Evolutionary conservation across 2,113 vertebrate species (phyloP).

Genomic region (Egretta garzetta): DNA sequence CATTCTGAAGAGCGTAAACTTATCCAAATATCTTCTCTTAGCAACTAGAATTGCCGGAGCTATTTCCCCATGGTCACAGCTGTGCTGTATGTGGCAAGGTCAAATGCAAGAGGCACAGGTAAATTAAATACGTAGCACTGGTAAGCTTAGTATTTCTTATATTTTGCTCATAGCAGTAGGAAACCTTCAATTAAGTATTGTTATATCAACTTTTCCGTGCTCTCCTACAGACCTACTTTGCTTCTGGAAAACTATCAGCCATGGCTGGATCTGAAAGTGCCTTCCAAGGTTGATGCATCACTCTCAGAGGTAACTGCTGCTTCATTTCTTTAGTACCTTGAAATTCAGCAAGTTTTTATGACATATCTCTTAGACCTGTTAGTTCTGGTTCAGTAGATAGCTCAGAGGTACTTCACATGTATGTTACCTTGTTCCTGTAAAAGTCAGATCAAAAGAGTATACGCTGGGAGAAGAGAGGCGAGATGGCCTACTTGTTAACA

Average conservation of each 20-base stretch:
- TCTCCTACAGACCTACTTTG: slow-evolving; percentile 82
- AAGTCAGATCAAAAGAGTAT: not conserved
- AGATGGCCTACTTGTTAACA: not conserved
- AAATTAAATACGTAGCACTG: not conserved
- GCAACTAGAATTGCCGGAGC: slow-evolving; percentile 83
- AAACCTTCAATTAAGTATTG: not conserved
- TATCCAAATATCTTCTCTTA: slow-evolving; percentile 19
- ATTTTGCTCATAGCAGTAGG: not conserved
- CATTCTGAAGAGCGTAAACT: not conserved
- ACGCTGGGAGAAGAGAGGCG: not conserved
- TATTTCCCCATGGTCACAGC: slow-evolving; percentile 89
- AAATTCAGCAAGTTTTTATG: not conserved
- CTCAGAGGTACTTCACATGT: not conserved
- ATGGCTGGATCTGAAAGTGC: slow-evolving; percentile 92
- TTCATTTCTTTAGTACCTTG: not conserved
- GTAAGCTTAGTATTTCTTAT: not conserved
- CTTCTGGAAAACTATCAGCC: slow-evolving; percentile 95
- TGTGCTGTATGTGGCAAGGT: slow-evolving; percentile 95
- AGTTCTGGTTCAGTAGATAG: not conserved
- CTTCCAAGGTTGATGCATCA: slow-evolving; percentile 92
- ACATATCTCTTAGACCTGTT: fast-evolving
- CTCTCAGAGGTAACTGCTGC: slow-evolving; percentile 86
- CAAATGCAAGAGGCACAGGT: slow-evolving; percentile 94
- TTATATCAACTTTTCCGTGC: not conserved
- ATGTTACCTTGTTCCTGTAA: not conserved